Base-by-base conservation (phyloP, 2,888 invertebrate species). In the Nebria salina region DNA sequence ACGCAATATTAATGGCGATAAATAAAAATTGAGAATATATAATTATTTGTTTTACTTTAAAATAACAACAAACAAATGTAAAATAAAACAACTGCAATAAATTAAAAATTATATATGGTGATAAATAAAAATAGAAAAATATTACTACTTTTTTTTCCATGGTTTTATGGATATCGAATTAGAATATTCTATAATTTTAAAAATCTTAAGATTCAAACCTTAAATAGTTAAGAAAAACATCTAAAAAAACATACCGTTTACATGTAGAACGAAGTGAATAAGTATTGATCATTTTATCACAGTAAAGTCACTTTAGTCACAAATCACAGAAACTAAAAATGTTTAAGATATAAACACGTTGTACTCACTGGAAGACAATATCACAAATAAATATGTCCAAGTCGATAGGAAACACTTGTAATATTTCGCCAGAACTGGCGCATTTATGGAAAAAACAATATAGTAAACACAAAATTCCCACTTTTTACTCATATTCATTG, bases 241-340 rank as follows among this genome's bases (percentile, higher is more conserved):
- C 54, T 2, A 54, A 54, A 54, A 42, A 42, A 42, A 76, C 77
- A 72, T 77, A 78, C 78, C 78, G 65, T 73, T 73, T 78, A 15
- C 72, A n/a, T 73, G 73, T 78, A 4, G 78, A 78, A 9, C 78
- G 73, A 26, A 78, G 73, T 34, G 78, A 72, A 73, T 78, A 78
- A 15, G 41, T 76, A 65, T 72, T 77, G 64, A 77, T 72, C 25
- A 70, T 54, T 72, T 26, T 72, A n/a, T 25, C 43, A 26, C 64
- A 64, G 8, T 11, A 68, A 43, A 43, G 13, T 6, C 54, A 54
- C 54, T 11, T 11, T 2, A 15, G n/a, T 34, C 20, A 75, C 34
- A 54, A 54, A 54, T 7, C 54, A 54, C 5, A 20, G 20, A 34
- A 34, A 34, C 7, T 54, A 7, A 54, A 54, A 54, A 54, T 54